These are phyloP conservation scores for Burhinus bistriatus DNA, from an alignment of 2,113 vertebrate species.

Conservation along the genomic window DNA sequence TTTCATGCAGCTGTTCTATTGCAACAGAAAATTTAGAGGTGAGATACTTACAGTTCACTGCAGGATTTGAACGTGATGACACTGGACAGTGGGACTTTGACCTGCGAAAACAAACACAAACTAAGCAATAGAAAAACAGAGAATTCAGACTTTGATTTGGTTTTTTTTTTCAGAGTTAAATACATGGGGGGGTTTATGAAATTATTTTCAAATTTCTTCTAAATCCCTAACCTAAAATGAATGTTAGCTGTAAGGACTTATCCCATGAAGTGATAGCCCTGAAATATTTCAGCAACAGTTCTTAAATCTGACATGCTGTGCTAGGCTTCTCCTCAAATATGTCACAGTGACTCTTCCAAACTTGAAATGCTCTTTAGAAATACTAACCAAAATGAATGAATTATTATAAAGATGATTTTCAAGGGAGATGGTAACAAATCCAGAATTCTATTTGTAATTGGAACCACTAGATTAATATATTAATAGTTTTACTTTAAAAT, in stretches of 20 bases:
- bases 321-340: background rate
- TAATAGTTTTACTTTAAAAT: background rate
- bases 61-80: constrained; percentile 8
- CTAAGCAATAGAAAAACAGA: constrained; percentile 6
- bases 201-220: background rate
- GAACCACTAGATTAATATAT: background rate
- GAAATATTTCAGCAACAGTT: constrained; percentile 2
- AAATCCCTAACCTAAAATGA: background rate
- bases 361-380: background rate
- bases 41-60: constrained; percentile 12
- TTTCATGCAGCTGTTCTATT: constrained; percentile 4
- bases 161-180: background rate
- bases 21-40: constrained; percentile 12
- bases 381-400: background rate
- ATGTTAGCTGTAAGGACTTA: background rate
- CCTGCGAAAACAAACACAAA: constrained; percentile 52
- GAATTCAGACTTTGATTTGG: background rate
- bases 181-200: background rate
- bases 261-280: background rate
- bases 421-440: background rate
- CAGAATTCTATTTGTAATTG: background rate
- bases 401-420: background rate
- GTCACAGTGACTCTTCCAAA: background rate
- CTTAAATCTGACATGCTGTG: background rate
- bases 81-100: constrained; percentile 20